A percentile compares a stretch with the other conserved stretches of the same genome.
These are phyloP conservation scores for Apotomis capreana DNA, from an alignment of 2,888 invertebrate species.

Conservation along the genomic window DNA sequence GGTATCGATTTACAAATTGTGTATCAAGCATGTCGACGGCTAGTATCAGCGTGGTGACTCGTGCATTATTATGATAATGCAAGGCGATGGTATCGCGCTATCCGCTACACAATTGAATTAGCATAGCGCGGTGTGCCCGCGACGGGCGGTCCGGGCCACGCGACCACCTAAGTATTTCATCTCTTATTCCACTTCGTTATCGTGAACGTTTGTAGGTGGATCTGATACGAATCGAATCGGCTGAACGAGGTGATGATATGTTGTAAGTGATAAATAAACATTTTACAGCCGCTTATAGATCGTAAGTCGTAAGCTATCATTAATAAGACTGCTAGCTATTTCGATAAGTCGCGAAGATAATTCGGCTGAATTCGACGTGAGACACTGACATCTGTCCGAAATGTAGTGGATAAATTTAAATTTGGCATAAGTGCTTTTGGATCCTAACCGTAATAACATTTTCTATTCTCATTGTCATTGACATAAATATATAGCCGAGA, in stretches of 20 bases:
- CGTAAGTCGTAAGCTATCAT: background rate
- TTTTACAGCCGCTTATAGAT: background rate
- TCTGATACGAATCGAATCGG: slow-evolving; percentile 35
- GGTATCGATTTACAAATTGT: slow-evolving; percentile 48
- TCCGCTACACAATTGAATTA: slow-evolving; percentile 82
- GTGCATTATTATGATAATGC: slow-evolving; percentile 82
- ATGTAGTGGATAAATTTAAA: too few relatives aligned
- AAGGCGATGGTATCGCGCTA: slow-evolving; percentile 73
- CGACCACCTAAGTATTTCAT: slow-evolving; percentile 67
- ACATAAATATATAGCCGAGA: too few relatives aligned
- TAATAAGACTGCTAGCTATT: background rate
- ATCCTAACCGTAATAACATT: too few relatives aligned
- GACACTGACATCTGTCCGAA: too few relatives aligned
- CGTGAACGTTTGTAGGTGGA: slow-evolving; percentile 34
- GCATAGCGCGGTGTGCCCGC: slow-evolving; percentile 74
- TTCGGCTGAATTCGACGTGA: background rate
- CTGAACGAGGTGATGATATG: slow-evolving; percentile 30
- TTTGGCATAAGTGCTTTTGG: too few relatives aligned
- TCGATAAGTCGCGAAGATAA: background rate
- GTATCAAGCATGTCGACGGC: slow-evolving; percentile 65
- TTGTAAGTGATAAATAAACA: slow-evolving; percentile 8
- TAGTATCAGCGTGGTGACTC: slow-evolving; percentile 70
- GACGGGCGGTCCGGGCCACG: slow-evolving; percentile 79
- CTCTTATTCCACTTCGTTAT: slow-evolving; percentile 58
- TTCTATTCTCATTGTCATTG: too few relatives aligned